Percentiles rank a stretch among this genome's conserved stretches.
These are phyloP conservation scores for Myzus persicae DNA, from an alignment of 1,140 invertebrate species.

Conservation along the genomic window DNA sequence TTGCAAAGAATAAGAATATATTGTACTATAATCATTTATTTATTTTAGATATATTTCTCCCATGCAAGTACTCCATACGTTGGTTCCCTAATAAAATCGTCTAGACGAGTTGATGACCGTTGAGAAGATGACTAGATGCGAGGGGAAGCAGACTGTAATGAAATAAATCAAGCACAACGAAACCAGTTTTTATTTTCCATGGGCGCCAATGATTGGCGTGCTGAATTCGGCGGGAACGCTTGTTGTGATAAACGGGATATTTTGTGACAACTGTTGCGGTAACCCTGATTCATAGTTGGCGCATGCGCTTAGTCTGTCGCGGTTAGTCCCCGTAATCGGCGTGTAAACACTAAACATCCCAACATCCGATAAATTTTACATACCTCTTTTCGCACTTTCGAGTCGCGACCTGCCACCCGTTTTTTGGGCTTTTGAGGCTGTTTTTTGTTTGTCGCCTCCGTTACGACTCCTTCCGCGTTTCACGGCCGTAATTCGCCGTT, in stretches of 20 bases:
- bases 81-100: too few relatives aligned
- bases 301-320: slow-evolving; percentile 2
- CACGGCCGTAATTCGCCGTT: background rate
- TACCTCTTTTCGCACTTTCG: background rate
- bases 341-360: slow-evolving; percentile 56
- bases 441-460: background rate
- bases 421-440: background rate
- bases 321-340: slow-evolving; percentile 37
- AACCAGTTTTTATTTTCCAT: background rate
- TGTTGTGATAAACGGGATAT: background rate
- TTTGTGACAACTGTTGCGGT: background rate
- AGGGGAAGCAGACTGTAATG: too few relatives aligned
- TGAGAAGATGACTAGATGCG: too few relatives aligned
- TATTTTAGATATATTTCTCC: too few relatives aligned
- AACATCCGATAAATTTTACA: slow-evolving; percentile 49
- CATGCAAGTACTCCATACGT: too few relatives aligned
- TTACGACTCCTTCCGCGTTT: background rate
- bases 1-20: too few relatives aligned
- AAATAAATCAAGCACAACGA: background rate
- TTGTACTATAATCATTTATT: too few relatives aligned
- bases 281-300: background rate
- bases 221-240: background rate
- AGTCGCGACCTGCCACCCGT: background rate
- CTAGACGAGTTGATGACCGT: too few relatives aligned
- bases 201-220: background rate